phyloP scores from a whole-genome alignment of 2,797 vertebrate genomes.

The Micropoecilia bifurca region DNA sequence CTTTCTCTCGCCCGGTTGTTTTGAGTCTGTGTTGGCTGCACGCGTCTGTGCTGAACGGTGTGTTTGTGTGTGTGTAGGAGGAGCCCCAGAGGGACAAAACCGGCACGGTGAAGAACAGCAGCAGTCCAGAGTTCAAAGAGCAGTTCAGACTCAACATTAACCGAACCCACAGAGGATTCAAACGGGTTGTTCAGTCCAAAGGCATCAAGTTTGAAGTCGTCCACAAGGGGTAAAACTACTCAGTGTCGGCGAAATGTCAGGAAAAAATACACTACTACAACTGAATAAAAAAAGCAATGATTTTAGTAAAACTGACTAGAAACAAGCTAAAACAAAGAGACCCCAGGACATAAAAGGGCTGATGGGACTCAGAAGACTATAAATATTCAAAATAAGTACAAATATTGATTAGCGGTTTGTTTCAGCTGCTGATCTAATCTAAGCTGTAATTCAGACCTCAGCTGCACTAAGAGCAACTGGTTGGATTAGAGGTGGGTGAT shows the following conservation, averaged over 20 bases:
- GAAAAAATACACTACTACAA: neutral
- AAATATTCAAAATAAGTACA: neutral
- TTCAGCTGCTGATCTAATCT: neutral
- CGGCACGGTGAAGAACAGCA: slow-evolving; percentile 84
- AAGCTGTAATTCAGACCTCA: neutral
- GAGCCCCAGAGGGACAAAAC: slow-evolving; percentile 93
- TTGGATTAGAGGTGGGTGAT: neutral
- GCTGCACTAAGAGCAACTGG: neutral
- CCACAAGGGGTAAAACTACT: slow-evolving; percentile 87
- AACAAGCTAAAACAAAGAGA: neutral
- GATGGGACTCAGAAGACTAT: neutral
- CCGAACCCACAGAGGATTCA: slow-evolving; percentile 86
- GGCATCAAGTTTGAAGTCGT: slow-evolving; percentile 92
- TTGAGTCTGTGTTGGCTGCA: neutral
- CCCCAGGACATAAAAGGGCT: neutral
- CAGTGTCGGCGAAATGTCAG: neutral
- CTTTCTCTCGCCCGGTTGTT: slow-evolving; percentile 4
- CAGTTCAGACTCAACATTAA: slow-evolving; percentile 89
- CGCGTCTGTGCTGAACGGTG: slow-evolving; percentile 24
- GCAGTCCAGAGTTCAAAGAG: slow-evolving; percentile 89
- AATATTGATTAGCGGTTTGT: neutral
- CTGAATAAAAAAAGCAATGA: neutral
- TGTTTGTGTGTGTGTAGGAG: slow-evolving; percentile 77
- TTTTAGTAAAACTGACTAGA: neutral
- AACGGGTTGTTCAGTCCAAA: slow-evolving; percentile 88